A percentile compares a stretch with the other conserved stretches of the same genome.
Conservation (phyloP, 2,113 vertebrate genomes). For the Etheostoma cragini region DNA sequence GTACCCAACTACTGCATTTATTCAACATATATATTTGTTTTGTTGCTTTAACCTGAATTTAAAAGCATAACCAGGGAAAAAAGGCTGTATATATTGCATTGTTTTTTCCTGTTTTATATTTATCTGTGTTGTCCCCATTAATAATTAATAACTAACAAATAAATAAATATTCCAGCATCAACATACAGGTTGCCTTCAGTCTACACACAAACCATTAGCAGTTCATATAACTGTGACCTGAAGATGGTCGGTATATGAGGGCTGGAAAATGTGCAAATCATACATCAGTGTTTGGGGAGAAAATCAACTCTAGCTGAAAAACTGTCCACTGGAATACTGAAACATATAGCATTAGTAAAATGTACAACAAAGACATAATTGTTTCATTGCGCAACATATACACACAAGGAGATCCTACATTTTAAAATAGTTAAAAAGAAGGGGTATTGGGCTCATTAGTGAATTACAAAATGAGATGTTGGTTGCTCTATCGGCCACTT, state of each 20-base stretch:
- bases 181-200: not conserved
- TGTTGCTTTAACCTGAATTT: not conserved
- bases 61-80: not conserved
- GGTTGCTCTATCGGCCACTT: conserved; percentile 47
- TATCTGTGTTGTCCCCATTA: not conserved
- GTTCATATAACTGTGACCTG: not conserved
- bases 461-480: conserved; percentile 51
- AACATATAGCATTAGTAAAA: not conserved
- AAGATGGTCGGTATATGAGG: not conserved
- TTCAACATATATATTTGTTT: not conserved
- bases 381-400: conserved; percentile 14
- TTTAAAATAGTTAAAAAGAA: conserved; percentile 30
- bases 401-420: not conserved
- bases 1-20: not conserved
- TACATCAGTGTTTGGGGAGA: not conserved
- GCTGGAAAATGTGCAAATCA: not conserved
- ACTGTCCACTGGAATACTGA: not conserved
- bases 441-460: conserved; percentile 23
- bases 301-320: not conserved
- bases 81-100: not conserved
- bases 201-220: not conserved
- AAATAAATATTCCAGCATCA: not conserved
- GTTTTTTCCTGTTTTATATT: not conserved
- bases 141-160: not conserved
- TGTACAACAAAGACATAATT: conserved; percentile 5